Conservation (phyloP, 2,797 vertebrate genomes). For the Ptychobarbus kaznakovi region DNA sequence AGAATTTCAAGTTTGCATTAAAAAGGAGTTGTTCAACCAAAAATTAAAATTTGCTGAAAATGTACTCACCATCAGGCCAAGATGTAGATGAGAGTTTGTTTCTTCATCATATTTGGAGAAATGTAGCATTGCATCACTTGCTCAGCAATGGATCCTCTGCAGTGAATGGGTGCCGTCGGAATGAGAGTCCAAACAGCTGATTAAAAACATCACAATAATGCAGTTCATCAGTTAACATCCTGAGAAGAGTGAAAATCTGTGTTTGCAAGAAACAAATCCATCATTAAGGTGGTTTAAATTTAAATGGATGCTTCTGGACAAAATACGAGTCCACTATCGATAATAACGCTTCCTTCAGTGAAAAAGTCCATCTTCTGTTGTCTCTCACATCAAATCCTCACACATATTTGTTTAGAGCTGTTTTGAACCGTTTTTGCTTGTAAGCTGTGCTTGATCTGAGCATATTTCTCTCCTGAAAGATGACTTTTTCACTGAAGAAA, state of each 20-base stretch:
- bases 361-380: neutral
- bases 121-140: neutral
- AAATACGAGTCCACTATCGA: neutral
- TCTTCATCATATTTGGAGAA: neutral
- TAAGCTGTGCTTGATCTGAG: neutral
- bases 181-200: neutral
- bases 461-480: neutral
- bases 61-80: neutral
- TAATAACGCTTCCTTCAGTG: neutral
- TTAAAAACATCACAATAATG: neutral
- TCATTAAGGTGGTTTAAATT: neutral
- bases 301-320: neutral
- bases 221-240: neutral
- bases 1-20: neutral
- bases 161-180: neutral
- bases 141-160: neutral
- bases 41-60: neutral
- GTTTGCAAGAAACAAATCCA: neutral
- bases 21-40: neutral
- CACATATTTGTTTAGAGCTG: neutral
- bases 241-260: neutral
- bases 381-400: neutral
- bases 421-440: neutral
- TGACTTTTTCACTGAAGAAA: neutral
- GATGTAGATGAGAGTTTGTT: neutral